These are phyloP conservation scores for Pseudeuparius sepicola DNA, from an alignment of 2,888 invertebrate genomes.

Conservation along the genomic window DNA sequence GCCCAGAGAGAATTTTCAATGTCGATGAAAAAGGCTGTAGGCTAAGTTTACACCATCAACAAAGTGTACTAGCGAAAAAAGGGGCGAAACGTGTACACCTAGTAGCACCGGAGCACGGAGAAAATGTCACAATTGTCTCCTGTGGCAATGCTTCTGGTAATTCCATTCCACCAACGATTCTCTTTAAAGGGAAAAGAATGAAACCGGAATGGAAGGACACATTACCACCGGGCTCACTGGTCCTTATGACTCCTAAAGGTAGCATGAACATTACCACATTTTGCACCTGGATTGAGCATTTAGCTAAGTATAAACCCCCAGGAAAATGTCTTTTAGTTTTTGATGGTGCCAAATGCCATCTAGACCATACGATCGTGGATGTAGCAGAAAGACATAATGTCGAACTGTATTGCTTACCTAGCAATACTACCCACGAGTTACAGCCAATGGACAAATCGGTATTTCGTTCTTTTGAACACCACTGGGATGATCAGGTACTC, in stretches of 20 bases:
- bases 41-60: constrained; percentile 28
- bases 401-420: constrained; percentile 30
- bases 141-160: constrained; percentile 26
- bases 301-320: constrained; percentile 21
- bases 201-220: constrained; percentile 22
- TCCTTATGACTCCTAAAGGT: constrained; percentile 24
- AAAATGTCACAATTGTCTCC: constrained; percentile 28
- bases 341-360: constrained; percentile 27
- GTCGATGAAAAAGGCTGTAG: constrained; percentile 29
- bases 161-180: constrained; percentile 25
- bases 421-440: constrained; percentile 31
- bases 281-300: constrained; percentile 23
- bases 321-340: constrained; percentile 24
- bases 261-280: constrained; percentile 24
- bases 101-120: constrained; percentile 29
- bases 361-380: constrained; percentile 27
- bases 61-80: constrained; percentile 26
- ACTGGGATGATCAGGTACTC: constrained; percentile 32
- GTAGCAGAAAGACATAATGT: constrained; percentile 27
- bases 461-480: constrained; percentile 30
- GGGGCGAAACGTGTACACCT: constrained; percentile 30
- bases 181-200: constrained; percentile 24
- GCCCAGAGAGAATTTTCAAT: constrained; percentile 23
- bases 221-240: constrained; percentile 21
- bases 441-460: no score